Base-by-base conservation (phyloP, 2,888 invertebrate genomes). In the Nesidiocoris tenuis region DNA sequence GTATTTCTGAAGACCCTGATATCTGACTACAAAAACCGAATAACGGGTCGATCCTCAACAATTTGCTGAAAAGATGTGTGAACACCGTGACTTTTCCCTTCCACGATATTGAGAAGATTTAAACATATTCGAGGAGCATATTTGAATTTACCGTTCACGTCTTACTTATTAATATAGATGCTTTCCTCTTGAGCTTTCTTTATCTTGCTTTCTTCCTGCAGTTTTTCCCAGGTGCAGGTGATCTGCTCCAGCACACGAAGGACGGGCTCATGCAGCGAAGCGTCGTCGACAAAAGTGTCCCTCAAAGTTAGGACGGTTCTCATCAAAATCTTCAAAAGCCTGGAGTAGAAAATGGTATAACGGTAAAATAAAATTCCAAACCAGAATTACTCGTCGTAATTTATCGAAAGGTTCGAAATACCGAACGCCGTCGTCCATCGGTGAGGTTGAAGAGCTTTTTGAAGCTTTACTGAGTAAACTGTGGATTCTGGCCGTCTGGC, bases 151-250 rank as follows among this genome's bases (percentile, higher is more conserved):
- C n/a, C n/a, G n/a, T n/a, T n/a, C n/a, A n/a, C n/a, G n/a, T n/a
- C 90, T 83, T 88, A 88, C 88, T 88, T 90, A 9, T 89, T 90
- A 75, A 90, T 89, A 83, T 92, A 93, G 61, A 95, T 84, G 79
- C 90, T 90, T 71, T 92, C 92, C 76, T 92, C 90, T 80, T 93
- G 93, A 70, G 87, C 87, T 79, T 90, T 88, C 80, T 88, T 88
- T 80, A 86, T 86, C 79, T 89, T 88, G 18, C 88, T 87, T 23
- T 89, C 88, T 66, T 88, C 87, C 81, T 93, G 90, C 80, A 94
- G 92, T 76, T 88, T 86, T 81, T 90, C 89, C 95, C 96, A 96
- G 0, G 89, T 85, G 72, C 86, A 83, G 21, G 91, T 90, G 68
- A 93, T 87, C 57, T 77, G 78, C 61, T 80, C 79, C 65, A 81